Conservation (phyloP, 2,797 vertebrate species). For the Artibeus lituratus region DNA sequence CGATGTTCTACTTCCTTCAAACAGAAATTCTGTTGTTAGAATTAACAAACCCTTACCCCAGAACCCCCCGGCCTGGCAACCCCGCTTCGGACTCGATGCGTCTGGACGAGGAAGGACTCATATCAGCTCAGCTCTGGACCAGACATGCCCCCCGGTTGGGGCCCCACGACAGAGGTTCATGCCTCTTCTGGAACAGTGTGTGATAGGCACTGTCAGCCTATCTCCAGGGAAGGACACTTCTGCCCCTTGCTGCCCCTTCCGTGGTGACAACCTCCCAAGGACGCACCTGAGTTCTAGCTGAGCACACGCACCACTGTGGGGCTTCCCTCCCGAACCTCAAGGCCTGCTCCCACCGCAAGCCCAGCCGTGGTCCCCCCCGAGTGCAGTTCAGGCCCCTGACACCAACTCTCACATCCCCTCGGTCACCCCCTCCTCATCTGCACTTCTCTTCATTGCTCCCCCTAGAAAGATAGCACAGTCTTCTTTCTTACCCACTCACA, state of each 20-base stretch:
- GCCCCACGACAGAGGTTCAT: background rate
- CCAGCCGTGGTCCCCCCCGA: accelerated
- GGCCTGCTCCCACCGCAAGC: accelerated
- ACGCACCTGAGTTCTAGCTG: no score
- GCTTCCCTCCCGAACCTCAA: background rate
- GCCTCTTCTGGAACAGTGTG: background rate
- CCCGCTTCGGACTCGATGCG: accelerated
- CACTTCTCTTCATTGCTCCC: background rate
- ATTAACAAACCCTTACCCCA: background rate
- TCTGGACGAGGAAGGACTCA: background rate
- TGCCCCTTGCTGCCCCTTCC: accelerated
- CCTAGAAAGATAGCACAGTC: background rate
- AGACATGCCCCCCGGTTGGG: accelerated
- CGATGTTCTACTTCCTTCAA: background rate
- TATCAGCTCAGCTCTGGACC: no score
- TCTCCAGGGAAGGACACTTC: background rate
- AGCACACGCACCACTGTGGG: accelerated
- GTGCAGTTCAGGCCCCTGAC: background rate
- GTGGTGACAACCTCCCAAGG: background rate
- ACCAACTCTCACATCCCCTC: background rate
- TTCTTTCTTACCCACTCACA: background rate
- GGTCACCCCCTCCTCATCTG: background rate
- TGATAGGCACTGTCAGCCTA: no score
- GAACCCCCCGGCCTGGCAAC: background rate
- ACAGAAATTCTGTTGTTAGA: background rate